Evolutionary conservation across 1,140 invertebrate species (phyloP).

Genomic region (Heterodera schachtii): DNA sequence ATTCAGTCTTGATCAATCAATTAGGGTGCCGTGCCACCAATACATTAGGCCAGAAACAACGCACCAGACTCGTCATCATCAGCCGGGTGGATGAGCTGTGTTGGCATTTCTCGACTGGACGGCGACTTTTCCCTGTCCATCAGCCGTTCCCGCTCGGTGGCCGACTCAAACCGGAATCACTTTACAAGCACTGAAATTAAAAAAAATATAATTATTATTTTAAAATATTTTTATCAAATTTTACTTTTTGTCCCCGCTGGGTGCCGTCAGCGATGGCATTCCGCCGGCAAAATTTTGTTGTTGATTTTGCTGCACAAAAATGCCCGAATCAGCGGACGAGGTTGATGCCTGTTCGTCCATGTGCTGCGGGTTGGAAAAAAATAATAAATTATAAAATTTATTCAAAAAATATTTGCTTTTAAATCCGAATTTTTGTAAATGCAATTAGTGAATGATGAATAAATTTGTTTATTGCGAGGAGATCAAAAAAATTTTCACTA

Average conservation of each 20-base stretch:
- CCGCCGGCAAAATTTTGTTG: background rate
- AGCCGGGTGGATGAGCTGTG: constrained; percentile 67
- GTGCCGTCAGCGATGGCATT: background rate
- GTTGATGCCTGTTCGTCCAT: constrained; percentile 12
- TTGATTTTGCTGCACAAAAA: constrained; percentile 10
- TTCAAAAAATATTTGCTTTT: background rate
- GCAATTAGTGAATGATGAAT: too few relatives aligned
- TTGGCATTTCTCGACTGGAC: constrained; percentile 63
- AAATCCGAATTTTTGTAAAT: too few relatives aligned
- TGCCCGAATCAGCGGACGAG: constrained; percentile 7
- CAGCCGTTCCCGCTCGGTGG: constrained; percentile 79
- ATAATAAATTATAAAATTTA: background rate
- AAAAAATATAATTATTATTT: background rate
- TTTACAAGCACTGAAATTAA: constrained; percentile 67
- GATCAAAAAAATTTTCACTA: too few relatives aligned
- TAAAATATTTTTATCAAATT: constrained; percentile 12
- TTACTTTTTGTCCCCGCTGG: constrained; percentile 7
- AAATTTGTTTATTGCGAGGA: too few relatives aligned
- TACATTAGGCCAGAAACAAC: background rate
- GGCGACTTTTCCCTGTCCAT: constrained; percentile 67
- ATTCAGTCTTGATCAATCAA: too few relatives aligned
- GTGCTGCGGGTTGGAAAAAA: background rate
- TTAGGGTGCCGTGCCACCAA: too few relatives aligned
- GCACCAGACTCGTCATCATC: constrained; percentile 79
- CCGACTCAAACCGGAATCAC: constrained; percentile 80